These are phyloP conservation scores for Alauda arvensis DNA, from an alignment of 2,797 vertebrate genomes.

Conservation along the genomic window DNA sequence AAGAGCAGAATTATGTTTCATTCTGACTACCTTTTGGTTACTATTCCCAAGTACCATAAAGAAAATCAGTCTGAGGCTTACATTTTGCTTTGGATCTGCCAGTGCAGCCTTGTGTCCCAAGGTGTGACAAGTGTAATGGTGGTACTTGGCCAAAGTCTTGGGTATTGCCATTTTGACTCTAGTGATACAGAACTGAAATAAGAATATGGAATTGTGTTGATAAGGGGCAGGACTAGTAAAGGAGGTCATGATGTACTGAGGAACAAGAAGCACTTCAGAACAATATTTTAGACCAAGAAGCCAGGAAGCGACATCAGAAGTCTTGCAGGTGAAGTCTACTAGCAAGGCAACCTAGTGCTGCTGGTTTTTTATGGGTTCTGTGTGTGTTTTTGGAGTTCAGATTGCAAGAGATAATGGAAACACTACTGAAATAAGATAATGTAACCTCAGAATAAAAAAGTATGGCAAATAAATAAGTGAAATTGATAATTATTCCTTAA, in stretches of 20 bases:
- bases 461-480: background rate
- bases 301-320: background rate
- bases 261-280: background rate
- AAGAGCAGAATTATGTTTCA: background rate
- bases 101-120: background rate
- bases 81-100: background rate
- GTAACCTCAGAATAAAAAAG: background rate
- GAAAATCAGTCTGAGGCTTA: background rate
- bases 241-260: background rate
- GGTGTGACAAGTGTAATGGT: background rate
- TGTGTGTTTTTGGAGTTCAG: background rate
- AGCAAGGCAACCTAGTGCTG: background rate
- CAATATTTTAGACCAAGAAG: background rate
- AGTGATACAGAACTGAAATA: background rate
- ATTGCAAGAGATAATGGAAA: background rate
- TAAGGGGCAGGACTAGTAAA: background rate
- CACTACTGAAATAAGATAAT: background rate
- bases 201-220: background rate
- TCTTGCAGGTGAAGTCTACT: background rate
- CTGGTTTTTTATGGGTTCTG: background rate
- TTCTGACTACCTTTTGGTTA: background rate
- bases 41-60: background rate
- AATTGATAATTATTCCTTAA: conserved; percentile 23
- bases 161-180: background rate
- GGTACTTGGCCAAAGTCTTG: background rate